Evolutionary conservation across 30 jellyfish, hydroid and myxozoan species (phyloP), one percentile per base, ranked within the genome.

Genomic region (Chrysaora quinquecirrha): DNA sequence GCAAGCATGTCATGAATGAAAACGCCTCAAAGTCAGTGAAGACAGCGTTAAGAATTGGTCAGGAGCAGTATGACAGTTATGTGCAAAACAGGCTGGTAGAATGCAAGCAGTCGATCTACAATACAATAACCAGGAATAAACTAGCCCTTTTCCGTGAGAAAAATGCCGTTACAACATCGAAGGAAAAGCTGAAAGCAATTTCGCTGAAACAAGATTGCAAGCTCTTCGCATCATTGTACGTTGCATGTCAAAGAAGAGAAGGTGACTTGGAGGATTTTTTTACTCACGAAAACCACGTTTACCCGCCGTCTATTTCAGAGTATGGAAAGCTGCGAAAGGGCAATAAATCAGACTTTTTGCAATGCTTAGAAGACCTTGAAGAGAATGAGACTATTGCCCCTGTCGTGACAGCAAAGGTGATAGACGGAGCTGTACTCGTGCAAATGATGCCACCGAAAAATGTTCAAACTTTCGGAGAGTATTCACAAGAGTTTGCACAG

Each of bases 341-440:
- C 16, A 50, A 7, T 3, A 74, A 74, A 29, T 47, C 86, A 0
- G 86, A 74, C 31, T 48, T 74, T 32, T 10, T 32, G 48, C 10
- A 48, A 7, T 74, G 86, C 64, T 23, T 52, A 6, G 86, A 74
- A 49, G 54, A 38, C 14, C 14, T 38, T 3, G 54, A 38, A 14
- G 54, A 38, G 6, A 14, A 6, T 3, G 14, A 14, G 14, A 3
- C 14, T 6, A 14, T 3, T 3, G 11, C 54, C 6, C 11, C 14
- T 38, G 54, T 3, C 14, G 54, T 38, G 6, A 14, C 6, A 14
- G 54, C 54, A 3, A 38, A 38, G 14, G 14, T 38, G 14, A 14
- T 38, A 38, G 54, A 38, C 14, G 54, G 11, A 38, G 54, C 54
- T 3, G 54, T 14, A 3, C 14, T 38, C 14, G 54, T 38, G 54